These are phyloP conservation scores for Drosophila koepferae DNA, from an alignment of 2,888 invertebrate genomes.

Conservation along the genomic window DNA sequence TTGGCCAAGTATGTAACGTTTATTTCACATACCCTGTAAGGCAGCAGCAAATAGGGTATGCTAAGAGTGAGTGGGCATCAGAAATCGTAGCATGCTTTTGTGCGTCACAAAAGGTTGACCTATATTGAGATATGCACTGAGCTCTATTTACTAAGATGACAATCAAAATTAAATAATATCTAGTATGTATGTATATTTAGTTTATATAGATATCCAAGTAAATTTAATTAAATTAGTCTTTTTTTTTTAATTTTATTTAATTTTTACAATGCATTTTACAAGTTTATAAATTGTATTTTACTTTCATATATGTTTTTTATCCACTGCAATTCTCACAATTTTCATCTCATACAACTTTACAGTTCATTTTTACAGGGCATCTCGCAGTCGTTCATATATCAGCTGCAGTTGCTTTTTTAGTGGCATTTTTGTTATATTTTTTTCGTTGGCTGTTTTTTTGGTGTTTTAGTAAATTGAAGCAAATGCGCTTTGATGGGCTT, in stretches of 20 bases:
- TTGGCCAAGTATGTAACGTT: constrained; percentile 28
- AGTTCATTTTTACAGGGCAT: constrained; percentile 24
- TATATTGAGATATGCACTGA: too few relatives aligned
- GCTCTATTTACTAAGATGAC: too few relatives aligned
- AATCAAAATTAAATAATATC: too few relatives aligned
- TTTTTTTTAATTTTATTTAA: neutral
- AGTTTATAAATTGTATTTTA: neutral
- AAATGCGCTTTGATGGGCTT: constrained; percentile 83
- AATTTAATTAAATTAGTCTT: neutral
- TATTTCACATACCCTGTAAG: constrained; percentile 43
- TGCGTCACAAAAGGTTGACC: neutral
- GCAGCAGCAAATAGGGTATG: too few relatives aligned
- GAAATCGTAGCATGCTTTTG: constrained; percentile 5
- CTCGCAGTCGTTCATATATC: neutral
- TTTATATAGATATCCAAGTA: too few relatives aligned
- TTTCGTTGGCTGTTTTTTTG: constrained; percentile 43
- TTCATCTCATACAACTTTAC: neutral
- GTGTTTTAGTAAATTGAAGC: constrained; percentile 83
- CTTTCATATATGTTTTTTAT: neutral
- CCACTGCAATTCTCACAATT: neutral
- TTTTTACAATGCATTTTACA: neutral
- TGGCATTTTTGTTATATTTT: constrained; percentile 41
- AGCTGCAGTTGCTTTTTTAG: constrained; percentile 10
- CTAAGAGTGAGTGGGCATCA: too few relatives aligned
- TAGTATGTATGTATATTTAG: too few relatives aligned